Evolutionary conservation across 2,888 invertebrate genomes (phyloP).

Genomic region (Crioceris asparagi): DNA sequence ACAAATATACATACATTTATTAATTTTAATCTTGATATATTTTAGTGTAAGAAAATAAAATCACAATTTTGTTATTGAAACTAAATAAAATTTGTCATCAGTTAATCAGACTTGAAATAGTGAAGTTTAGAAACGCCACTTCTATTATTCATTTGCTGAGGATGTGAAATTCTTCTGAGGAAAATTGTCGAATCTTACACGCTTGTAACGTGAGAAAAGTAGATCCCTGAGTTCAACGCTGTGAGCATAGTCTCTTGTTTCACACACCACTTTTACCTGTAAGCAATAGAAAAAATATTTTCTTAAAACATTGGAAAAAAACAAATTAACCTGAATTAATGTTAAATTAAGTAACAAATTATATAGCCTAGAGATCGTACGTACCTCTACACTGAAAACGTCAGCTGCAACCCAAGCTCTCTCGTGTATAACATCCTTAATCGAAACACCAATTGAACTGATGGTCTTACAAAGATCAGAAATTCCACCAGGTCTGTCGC

Average conservation of each 20-base stretch:
- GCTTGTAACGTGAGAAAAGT: conserved; percentile 45
- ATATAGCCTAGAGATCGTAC: no score
- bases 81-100: no score
- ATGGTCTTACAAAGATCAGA: conserved; percentile 72
- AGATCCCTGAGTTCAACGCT: conserved; percentile 50
- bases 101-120: no score
- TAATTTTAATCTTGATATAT: no score
- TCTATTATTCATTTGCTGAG: not conserved
- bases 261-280: conserved; percentile 81
- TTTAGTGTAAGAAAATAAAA: no score
- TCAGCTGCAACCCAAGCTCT: conserved; percentile 88
- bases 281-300: conserved; percentile 26
- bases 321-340: no score
- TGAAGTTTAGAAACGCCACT: no score
- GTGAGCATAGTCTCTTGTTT: conserved; percentile 76
- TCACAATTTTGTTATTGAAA: no score
- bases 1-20: no score
- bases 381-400: conserved; percentile 66
- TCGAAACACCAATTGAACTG: conserved; percentile 69
- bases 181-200: conserved; percentile 42
- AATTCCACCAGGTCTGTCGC: conserved; percentile 81
- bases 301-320: conserved; percentile 3
- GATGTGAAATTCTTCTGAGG: conserved; percentile 5
- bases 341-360: no score
- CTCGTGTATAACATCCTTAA: conserved; percentile 94